Evolutionary conservation across 2,888 invertebrate species (phyloP).

Genomic region (Disparrhopalites patrizii): DNA sequence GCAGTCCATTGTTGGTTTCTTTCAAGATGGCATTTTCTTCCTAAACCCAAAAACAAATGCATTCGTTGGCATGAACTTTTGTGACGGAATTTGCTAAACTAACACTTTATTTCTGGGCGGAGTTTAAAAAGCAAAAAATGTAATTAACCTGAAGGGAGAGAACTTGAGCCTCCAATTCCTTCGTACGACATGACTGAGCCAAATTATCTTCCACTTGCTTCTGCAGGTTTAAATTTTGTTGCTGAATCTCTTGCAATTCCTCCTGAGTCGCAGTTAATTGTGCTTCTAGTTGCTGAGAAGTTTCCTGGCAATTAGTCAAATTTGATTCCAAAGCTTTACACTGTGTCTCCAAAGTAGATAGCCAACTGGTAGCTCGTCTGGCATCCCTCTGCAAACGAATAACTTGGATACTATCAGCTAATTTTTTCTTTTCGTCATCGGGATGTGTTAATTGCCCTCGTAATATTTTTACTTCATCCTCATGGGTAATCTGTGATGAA

Average conservation of each 20-base stretch:
- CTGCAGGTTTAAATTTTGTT: constrained; percentile 35
- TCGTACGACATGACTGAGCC: constrained; percentile 30
- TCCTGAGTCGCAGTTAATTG: constrained; percentile 37
- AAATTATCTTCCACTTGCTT: constrained; percentile 40
- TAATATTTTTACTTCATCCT: constrained; percentile 31
- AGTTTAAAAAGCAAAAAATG: not conserved
- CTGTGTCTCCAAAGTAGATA: constrained; percentile 42
- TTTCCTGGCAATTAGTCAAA: constrained; percentile 34
- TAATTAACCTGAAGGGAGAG: constrained; percentile 19
- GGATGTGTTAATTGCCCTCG: constrained; percentile 31
- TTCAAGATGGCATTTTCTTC: constrained; percentile 44
- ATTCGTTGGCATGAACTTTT: too few relatives aligned
- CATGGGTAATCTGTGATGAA: constrained; percentile 30
- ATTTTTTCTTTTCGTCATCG: constrained; percentile 39
- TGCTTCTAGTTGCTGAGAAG: constrained; percentile 34
- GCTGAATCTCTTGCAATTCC: constrained; percentile 36
- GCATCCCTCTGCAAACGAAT: constrained; percentile 43
- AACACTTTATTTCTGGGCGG: not conserved
- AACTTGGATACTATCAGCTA: constrained; percentile 45
- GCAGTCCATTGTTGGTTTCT: constrained; percentile 38
- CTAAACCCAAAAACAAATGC: too few relatives aligned
- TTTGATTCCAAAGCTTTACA: constrained; percentile 37
- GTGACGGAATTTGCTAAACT: too few relatives aligned
- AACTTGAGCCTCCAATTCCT: constrained; percentile 38
- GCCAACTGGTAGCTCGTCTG: constrained; percentile 41